Evolutionary conservation across 2,113 vertebrate genomes (phyloP).

Genomic region (Chloropsis cyanopogon): DNA sequence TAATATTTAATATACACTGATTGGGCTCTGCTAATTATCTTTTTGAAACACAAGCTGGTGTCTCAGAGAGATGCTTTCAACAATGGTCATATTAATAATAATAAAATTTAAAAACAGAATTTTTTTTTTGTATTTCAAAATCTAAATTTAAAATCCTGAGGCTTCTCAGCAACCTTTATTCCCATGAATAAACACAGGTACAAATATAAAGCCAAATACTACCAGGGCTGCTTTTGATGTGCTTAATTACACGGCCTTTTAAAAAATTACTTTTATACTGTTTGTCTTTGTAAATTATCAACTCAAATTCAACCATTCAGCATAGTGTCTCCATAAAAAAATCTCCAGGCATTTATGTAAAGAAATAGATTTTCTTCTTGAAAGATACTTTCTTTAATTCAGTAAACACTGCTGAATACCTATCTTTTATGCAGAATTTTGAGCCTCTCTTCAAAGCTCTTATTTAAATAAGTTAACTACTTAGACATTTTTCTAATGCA

Average conservation of each 20-base stretch:
- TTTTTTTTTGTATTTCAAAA: background rate
- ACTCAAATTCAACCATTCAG: background rate
- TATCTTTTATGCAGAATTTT: constrained; percentile 30
- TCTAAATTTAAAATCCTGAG: background rate
- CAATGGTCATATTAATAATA: background rate
- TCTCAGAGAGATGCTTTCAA: background rate
- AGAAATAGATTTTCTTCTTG: background rate
- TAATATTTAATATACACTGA: background rate
- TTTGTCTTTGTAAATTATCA: background rate
- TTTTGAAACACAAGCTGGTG: background rate
- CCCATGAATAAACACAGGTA: background rate
- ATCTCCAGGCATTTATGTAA: background rate
- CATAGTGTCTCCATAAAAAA: background rate
- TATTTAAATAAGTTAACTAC: constrained; percentile 55
- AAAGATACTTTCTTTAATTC: background rate
- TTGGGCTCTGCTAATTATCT: background rate
- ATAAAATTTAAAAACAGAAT: background rate
- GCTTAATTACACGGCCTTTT: background rate
- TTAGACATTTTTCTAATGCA: constrained; percentile 46
- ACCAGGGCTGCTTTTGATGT: background rate
- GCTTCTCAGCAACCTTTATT: background rate
- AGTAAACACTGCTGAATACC: constrained; percentile 19
- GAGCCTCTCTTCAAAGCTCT: constrained; percentile 30
- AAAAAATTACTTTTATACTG: background rate
- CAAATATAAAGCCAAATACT: background rate